phyloP scores from a whole-genome alignment of 2,113 vertebrate species.

The Misgurnus mizolepis region DNA sequence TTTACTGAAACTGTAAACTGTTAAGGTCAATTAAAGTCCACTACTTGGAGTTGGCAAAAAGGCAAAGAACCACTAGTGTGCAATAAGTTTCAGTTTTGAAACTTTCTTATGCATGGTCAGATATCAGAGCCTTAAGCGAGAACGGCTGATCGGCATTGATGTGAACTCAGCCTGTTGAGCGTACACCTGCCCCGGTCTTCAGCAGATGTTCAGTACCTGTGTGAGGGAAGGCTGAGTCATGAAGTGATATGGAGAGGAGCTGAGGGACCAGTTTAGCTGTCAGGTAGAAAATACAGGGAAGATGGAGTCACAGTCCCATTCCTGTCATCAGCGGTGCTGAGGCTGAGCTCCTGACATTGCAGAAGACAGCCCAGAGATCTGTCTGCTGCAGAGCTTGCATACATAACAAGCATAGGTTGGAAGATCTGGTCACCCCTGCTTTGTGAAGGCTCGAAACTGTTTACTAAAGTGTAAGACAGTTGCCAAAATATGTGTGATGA shows the following conservation, averaged over 20 bases:
- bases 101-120: conserved; percentile 1
- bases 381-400: conserved; percentile 67
- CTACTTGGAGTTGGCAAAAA: no score
- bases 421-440: conserved; percentile 9
- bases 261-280: conserved; percentile 66
- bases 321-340: conserved; percentile 66
- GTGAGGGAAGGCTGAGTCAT: conserved; percentile 60
- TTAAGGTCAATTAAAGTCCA: no score
- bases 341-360: conserved; percentile 57
- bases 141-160: neutral
- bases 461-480: neutral
- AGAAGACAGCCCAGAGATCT: conserved; percentile 72
- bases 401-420: conserved; percentile 42
- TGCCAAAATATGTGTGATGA: neutral
- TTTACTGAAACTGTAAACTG: no score
- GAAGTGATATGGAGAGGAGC: conserved; percentile 51
- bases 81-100: neutral
- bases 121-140: conserved; percentile 8
- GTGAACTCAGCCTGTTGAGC: neutral
- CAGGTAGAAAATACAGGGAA: conserved; percentile 55
- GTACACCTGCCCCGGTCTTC: conserved; percentile 16
- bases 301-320: conserved; percentile 39
- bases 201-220: conserved; percentile 49
- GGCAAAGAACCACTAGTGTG: neutral
- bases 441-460: neutral